Evolutionary conservation across 2,113 vertebrate genomes (phyloP), one percentile per base, ranked within the genome.

Genomic region (Calonectris borealis): DNA sequence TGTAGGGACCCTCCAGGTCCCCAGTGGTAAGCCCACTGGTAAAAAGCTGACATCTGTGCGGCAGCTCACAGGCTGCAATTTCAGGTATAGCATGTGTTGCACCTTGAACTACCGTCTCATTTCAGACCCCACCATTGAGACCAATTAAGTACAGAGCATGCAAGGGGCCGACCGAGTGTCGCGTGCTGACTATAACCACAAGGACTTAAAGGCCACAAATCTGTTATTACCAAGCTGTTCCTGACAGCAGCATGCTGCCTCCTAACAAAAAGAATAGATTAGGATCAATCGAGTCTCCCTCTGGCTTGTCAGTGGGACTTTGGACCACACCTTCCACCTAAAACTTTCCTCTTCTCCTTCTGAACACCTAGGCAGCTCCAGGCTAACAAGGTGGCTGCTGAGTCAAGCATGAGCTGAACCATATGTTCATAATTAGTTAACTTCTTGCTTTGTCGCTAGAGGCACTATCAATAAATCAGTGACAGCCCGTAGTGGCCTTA

Each of bases 221-320:
- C 98, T 98, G 97, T 98, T 97, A 98, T 98, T 98, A 97, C 98
- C 98, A 98, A 98, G 98, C 98, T 98, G 98, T 98, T 98, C 94
- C 96, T 97, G 97, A 97, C 97, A 98, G 96, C 97, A 98, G 97
- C 98, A 98, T 97, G 97, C 98, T 97, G 97, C 96, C 93, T 95
- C 68, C 73, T 93, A 94, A 98, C 98, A 98, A 98, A 98, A 98
- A 98, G 97, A 89, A 97, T 97, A 98, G 98, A 98, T 98, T 98
- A 98, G 97, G 97, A 98, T 98, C 98, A 98, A 98, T 97, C 97
- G 94, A 95, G 95, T 97, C 95, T 97, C 98, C 98, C 97, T 95
- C 94, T 96, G 97, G 98, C 97, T 97, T 98, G 97, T 96, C 98
- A 96, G 98, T 98, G 97, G 98, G 98, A 98, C 93, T 98, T 97